Percentiles rank a stretch among this genome's conserved stretches.
Evolutionary conservation across 1,140 invertebrate genomes (phyloP).

Genomic region (Rhysida immarginata): DNA sequence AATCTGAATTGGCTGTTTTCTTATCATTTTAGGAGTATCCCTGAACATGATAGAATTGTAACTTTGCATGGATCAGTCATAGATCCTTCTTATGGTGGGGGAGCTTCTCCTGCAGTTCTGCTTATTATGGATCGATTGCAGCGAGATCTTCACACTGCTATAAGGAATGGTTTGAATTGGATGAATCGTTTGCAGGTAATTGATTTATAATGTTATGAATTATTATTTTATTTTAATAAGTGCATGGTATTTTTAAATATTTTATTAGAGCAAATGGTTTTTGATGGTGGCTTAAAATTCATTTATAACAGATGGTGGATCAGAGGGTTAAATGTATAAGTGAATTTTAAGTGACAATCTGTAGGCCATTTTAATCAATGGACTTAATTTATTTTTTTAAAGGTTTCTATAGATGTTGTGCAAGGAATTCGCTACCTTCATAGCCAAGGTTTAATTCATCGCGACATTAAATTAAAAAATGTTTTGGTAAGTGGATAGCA

Average conservation of each 20-base stretch:
- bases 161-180: constrained; percentile 55
- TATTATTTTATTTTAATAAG: not conserved
- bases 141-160: constrained; percentile 64
- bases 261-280: not conserved
- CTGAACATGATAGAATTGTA: constrained; percentile 66
- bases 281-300: not conserved
- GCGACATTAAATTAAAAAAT: constrained; percentile 83
- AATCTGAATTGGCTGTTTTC: not conserved
- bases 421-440: constrained; percentile 76
- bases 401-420: constrained; percentile 67
- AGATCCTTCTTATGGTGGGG: constrained; percentile 53
- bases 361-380: too few species aligned
- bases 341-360: too few species aligned
- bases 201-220: not conserved
- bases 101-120: constrained; percentile 53
- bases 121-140: constrained; percentile 53
- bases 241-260: not conserved
- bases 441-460: constrained; percentile 68
- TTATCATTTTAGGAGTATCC: constrained; percentile 47
- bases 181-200: constrained; percentile 39
- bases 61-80: constrained; percentile 66
- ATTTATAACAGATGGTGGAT: constrained; percentile 2
- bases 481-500: constrained; percentile 43
- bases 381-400: constrained; percentile 18
- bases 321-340: too few species aligned